Evolutionary conservation across 1,140 invertebrate species (phyloP), one percentile per base, ranked within the genome.

Genomic region (Hyphantria cunea): DNA sequence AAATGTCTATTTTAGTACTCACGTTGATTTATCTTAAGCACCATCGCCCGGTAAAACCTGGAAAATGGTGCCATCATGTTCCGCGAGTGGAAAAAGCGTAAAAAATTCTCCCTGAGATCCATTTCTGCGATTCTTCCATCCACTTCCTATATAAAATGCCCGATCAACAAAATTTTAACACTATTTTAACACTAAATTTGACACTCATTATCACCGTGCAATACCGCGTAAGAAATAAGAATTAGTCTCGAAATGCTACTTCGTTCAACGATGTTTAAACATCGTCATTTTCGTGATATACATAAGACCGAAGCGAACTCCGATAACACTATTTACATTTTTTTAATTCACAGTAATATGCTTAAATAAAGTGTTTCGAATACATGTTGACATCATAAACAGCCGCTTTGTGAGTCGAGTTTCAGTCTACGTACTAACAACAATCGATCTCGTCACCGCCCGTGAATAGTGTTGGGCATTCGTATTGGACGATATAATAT

Each of bases 21-120:
- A 86, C 87, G 87, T 61, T 83, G 85, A 66, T 90, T 90, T 80
- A 90, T 90, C 48, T 88, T 90, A 63, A 90, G 87, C 74, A 88
- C 87, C 87, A 90, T 87, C 54, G 87, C 87, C 64, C 85, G 68
- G 66, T 90, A 88, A 49, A 90, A 81, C 58, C 87, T 70, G 13
- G 84, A 86, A 67, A 90, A 87, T 13, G 87, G 85, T 66, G 83
- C 79, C 85, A 86, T 90, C 64, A 82, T 66, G 77, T 86, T 82
- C 53, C 80, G 78, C 55, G 80, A 75, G 48, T 76, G 74, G 64
- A 87, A 77, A 50, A 81, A 83, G 37, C 74, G 68, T 52, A 50
- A 66, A 37, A 85, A 55, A 63, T 77, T 79, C 14, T 86, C 80
- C 56, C 78, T 70, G 12, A 80, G 68, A 77, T 80, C 82, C 84